These are phyloP conservation scores for Euleptes europaea DNA, from an alignment of 2,113 vertebrate species.

Conservation along the genomic window DNA sequence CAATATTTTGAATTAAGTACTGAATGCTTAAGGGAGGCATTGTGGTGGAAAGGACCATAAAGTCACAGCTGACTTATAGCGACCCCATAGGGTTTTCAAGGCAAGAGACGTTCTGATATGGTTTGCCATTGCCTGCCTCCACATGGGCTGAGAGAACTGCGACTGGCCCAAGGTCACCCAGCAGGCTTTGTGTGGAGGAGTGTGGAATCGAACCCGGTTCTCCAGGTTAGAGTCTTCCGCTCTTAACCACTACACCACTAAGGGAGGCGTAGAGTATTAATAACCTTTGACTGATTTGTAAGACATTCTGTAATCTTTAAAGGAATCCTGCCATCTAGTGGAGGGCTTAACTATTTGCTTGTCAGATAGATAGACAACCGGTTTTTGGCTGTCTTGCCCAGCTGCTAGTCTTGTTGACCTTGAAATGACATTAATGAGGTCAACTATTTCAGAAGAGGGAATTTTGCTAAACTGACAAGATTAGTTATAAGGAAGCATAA, in stretches of 20 bases:
- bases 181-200: too few relatives aligned
- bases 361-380: not conserved
- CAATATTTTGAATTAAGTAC: not conserved
- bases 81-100: too few relatives aligned
- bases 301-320: conserved; percentile 19
- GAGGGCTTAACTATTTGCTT: conserved; percentile 3
- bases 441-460: not conserved
- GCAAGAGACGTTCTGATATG: too few relatives aligned
- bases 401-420: not conserved
- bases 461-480: not conserved
- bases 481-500: not conserved
- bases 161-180: too few relatives aligned
- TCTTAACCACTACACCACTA: too few relatives aligned
- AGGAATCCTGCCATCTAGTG: conserved; percentile 62
- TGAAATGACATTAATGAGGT: not conserved
- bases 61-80: too few relatives aligned
- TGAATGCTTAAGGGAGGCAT: too few relatives aligned
- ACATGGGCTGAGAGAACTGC: too few relatives aligned
- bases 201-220: too few relatives aligned
- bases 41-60: too few relatives aligned
- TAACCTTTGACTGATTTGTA: not conserved
- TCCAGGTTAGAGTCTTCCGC: too few relatives aligned
- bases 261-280: not conserved
- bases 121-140: too few relatives aligned
- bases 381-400: not conserved